Conservation (phyloP, 2,113 vertebrate species). For the Antechinus flavipes region DNA sequence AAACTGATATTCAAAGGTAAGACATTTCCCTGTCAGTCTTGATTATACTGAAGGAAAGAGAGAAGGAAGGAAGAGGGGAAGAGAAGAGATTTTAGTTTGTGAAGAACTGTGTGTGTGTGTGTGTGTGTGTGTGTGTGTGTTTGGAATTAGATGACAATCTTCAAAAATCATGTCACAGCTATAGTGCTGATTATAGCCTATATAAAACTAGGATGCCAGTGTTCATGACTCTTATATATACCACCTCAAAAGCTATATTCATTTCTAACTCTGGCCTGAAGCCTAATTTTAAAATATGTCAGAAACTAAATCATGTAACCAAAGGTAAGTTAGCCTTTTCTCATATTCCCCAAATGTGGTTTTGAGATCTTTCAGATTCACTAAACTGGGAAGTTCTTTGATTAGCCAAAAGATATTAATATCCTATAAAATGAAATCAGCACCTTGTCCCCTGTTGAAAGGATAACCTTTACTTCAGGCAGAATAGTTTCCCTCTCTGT, state of each 20-base stretch:
- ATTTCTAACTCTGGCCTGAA: background rate
- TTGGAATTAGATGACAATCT: background rate
- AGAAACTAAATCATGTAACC: background rate
- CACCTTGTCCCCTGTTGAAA: background rate
- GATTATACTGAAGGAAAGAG: background rate
- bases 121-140: background rate
- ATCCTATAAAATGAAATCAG: background rate
- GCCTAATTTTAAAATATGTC: background rate
- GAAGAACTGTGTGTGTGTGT: background rate
- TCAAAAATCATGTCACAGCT: background rate
- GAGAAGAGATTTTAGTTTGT: background rate
- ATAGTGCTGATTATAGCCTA: background rate
- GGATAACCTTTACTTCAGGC: background rate
- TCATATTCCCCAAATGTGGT: background rate
- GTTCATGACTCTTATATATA: background rate
- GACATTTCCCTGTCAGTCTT: background rate
- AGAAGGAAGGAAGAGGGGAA: background rate
- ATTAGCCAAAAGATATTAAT: background rate
- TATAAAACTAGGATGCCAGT: background rate
- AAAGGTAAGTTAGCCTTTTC: background rate
- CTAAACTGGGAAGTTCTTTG: background rate
- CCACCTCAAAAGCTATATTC: background rate
- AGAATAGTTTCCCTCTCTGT: background rate
- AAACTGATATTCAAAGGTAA: constrained; percentile 3
- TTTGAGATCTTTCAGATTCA: constrained; percentile 21